These are phyloP conservation scores for Apogon hyalosoma DNA, from an alignment of 2,797 vertebrate genomes.

Conservation along the genomic window DNA sequence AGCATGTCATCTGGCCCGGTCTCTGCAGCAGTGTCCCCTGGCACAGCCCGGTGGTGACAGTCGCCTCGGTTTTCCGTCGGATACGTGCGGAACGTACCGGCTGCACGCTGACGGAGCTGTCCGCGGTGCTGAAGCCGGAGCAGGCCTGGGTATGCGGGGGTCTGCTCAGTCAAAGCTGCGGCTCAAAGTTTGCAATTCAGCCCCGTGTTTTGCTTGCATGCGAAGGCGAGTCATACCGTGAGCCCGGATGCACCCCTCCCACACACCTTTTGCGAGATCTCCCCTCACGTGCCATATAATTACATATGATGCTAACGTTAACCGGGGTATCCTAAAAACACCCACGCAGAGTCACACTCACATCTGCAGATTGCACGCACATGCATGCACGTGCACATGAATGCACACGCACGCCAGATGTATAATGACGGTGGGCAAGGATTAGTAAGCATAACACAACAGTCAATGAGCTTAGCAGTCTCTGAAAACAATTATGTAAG, in stretches of 20 bases:
- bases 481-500: constrained; percentile 78
- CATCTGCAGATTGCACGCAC: constrained; percentile 28
- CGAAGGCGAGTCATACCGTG: too few relatives aligned
- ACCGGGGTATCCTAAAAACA: constrained; percentile 29
- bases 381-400: constrained; percentile 37
- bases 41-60: constrained; percentile 47
- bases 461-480: constrained; percentile 76
- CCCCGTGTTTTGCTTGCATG: not conserved
- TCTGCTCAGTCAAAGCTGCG: constrained; percentile 4
- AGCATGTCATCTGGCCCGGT: constrained; percentile 46
- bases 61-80: too few relatives aligned
- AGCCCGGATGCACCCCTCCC: too few relatives aligned
- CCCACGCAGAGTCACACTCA: constrained; percentile 16
- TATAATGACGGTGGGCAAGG: constrained; percentile 67
- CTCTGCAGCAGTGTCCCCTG: constrained; percentile 55
- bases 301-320: constrained; percentile 13
- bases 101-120: constrained; percentile 77
- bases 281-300: not conserved
- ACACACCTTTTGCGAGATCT: too few relatives aligned
- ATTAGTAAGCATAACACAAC: constrained; percentile 75
- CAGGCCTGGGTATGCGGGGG: too few relatives aligned
- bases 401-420: constrained; percentile 34
- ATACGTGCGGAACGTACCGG: too few relatives aligned
- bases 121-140: constrained; percentile 78
- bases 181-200: not conserved